Base-by-base conservation (phyloP, 2,797 vertebrate species). In the Enteromius thamalakanensis region DNA sequence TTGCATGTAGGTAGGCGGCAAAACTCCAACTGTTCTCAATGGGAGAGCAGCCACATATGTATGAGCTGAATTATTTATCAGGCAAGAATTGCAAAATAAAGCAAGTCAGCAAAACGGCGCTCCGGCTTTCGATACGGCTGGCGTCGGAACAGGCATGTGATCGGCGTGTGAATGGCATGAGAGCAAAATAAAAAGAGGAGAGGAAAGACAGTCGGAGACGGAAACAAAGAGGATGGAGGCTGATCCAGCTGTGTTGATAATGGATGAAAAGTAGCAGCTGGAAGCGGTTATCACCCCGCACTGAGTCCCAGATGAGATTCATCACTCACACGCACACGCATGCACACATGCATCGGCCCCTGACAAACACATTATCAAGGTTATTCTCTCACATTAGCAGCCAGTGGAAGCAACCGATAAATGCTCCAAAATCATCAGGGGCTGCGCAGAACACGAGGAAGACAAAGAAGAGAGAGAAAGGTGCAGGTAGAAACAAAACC, bases 181-280 rank as follows among this genome's bases (percentile, higher is more conserved):
- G 42, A 68, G 55, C 29, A 45, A 1, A 71, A 15, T 21, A 62
- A 14, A 10, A 17, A 21, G 2, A n/a, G 32, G 14, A 21, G 2
- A n/a, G 32, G 10, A 51, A 14, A 26, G 49, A 70, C 51, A 67
- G 71, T 29, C 51, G 6, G 23, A 71, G 26, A 7, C 6, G 10
- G 74, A 60, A 78, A 68, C 10, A 68, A 37, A 32, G 75, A 75
- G 74, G 47, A 76, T 65, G 47, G 76, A 49, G 42, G 85, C 78
- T 85, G 88, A 88, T 94, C 93, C 92, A 94, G 92, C 93, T 94
- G 92, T 92, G 92, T 85, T 91, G 90, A 90, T 92, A 92, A 93
- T 92, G 91, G 82, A 89, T 91, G 92, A 90, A 88, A 90, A 62
- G 5, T 80, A 91, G 90, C 93, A 93, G 93, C 93, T 94, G 92